Evolutionary conservation across 2,113 vertebrate genomes (phyloP), one percentile per base, ranked within the genome.

Genomic region (Muntiacus muntjak): DNA sequence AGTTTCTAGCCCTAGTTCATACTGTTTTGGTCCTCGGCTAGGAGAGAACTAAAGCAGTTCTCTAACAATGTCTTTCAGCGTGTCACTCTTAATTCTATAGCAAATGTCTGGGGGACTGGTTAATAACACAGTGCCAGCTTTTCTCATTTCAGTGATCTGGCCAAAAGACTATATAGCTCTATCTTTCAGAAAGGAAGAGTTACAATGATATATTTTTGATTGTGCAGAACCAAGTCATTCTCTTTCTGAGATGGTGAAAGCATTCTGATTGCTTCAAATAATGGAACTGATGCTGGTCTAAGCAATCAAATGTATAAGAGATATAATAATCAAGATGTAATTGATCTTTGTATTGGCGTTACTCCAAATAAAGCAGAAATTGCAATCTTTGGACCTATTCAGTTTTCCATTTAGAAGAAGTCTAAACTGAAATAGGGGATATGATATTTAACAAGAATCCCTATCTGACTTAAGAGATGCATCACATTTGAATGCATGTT

Each of bases 271-370:
- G 94, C 78, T 93, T 93, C 64, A n/a, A 91, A 97, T 96, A 97
- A 97, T 98, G 86, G 30, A 57, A 87, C 52, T 67, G 62, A 94
- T 47, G 95, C 30, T 79, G 57, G 89, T 36, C 83, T 87, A 81
- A 87, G 83, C 95, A 98, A 98, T 97, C 97, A 97, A 97, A 40
- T 94, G 58, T 82, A 86, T 71, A 92, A 87, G 60, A 84, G 43
- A 97, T 86, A 90, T 83, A 93, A 87, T 96, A 91, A 97, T 98
- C 93, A 97, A 97, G 93, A 98, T 86, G 74, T 97, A 98, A 97
- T 97, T 98, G 97, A 98, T 98, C 96, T 81, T 97, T 55, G 81
- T 93, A 96, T 98, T 4, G 0, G 93, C 33, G n/a, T 96, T 94
- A 89, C 55, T 97, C 40, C 83, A 97, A 98, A 95, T 96, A 97